Percentiles rank a stretch among this genome's conserved stretches.
Conservation (phyloP, 1,140 invertebrate genomes). For the Euura lappo region DNA sequence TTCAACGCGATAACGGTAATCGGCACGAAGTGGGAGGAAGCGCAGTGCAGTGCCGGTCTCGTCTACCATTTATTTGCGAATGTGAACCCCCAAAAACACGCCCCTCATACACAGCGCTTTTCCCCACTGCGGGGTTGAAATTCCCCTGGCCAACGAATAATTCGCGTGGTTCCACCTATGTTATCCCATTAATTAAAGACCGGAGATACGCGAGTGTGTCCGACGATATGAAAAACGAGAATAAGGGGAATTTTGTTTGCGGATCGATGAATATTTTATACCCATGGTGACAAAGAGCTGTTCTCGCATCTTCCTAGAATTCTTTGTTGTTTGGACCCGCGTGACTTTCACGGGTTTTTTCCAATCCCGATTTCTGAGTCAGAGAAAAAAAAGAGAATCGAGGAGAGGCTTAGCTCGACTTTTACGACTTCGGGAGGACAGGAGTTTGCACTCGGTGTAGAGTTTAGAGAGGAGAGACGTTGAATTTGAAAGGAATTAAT, state of each 20-base stretch:
- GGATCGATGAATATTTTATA: slow-evolving; percentile 1
- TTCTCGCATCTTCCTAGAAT: not conserved
- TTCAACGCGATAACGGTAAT: not conserved
- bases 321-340: slow-evolving; percentile 2
- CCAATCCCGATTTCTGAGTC: not conserved
- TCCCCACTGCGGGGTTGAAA: not conserved
- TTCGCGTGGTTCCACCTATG: slow-evolving; percentile 4
- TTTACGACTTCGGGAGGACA: not conserved
- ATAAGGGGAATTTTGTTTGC: not conserved
- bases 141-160: not conserved
- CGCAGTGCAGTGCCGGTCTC: not conserved
- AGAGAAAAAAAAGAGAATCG: no score
- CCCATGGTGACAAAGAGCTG: not conserved
- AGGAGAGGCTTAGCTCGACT: not conserved
- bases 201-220: not conserved
- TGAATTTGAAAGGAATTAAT: slow-evolving; percentile 1
- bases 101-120: not conserved
- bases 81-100: not conserved
- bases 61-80: not conserved
- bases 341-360: not conserved
- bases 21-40: not conserved
- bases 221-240: no score
- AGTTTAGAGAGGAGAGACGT: not conserved
- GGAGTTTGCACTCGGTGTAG: not conserved
- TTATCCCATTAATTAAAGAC: not conserved